Conservation (phyloP, 2,113 vertebrate genomes). For the Gasterosteus nipponicus region DNA sequence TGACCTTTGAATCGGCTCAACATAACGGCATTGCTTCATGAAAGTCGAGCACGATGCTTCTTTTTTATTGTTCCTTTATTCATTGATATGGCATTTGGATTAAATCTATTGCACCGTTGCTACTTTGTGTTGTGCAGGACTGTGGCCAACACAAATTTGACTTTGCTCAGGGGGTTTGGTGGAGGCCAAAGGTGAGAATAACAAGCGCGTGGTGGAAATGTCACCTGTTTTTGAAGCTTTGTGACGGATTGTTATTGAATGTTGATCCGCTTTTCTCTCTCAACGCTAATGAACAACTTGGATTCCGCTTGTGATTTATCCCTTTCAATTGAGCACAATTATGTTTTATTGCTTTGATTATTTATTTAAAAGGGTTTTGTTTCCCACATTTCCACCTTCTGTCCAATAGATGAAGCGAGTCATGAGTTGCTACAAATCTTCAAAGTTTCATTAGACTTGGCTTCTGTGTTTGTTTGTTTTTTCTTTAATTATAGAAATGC, state of each 20-base stretch:
- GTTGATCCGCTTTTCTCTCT: constrained; percentile 34
- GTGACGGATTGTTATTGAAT: constrained; percentile 18
- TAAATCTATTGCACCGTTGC: constrained; percentile 17
- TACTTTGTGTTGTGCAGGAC: background rate
- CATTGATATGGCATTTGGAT: constrained; percentile 47
- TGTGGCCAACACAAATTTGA: background rate
- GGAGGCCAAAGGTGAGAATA: constrained; percentile 19
- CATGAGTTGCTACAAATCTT: background rate
- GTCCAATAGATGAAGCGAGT: constrained; percentile 26
- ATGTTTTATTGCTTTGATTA: constrained; percentile 30
- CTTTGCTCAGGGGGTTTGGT: constrained; percentile 1
- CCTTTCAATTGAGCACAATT: constrained; percentile 34
- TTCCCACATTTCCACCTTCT: constrained; percentile 34
- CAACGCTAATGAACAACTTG: background rate
- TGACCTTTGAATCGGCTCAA: constrained; percentile 58
- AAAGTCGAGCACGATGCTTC: constrained; percentile 33
- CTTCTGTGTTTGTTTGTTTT: constrained; percentile 6
- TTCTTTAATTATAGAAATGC: background rate
- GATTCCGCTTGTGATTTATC: constrained; percentile 36
- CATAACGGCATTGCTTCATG: constrained; percentile 18
- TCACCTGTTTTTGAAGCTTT: constrained; percentile 20
- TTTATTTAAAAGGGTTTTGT: constrained; percentile 28
- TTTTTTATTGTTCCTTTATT: constrained; percentile 40
- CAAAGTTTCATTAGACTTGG: constrained; percentile 17
- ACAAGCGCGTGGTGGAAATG: constrained; percentile 19